Percentiles rank a stretch among this genome's conserved stretches.
Conservation (phyloP, 2,888 invertebrate species). For the Macrophya alboannulata region DNA sequence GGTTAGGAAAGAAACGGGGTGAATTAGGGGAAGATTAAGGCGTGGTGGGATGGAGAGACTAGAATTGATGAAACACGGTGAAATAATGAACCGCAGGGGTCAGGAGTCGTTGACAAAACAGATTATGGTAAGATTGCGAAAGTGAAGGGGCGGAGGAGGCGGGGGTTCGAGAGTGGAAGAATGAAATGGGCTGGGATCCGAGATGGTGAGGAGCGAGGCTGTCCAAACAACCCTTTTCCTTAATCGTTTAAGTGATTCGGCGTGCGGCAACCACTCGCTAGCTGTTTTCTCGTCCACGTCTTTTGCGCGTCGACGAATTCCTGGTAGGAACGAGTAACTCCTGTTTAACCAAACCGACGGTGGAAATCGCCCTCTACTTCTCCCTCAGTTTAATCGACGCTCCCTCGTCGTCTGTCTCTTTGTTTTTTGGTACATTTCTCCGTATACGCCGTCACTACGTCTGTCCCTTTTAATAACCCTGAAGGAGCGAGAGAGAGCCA, state of each 20-base stretch:
- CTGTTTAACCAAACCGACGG: conserved; percentile 39
- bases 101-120: conserved; percentile 77
- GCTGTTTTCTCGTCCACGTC: conserved; percentile 43
- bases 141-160: conserved; percentile 55
- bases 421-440: conserved; percentile 44
- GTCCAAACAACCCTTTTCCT: conserved; percentile 80
- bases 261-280: conserved; percentile 72
- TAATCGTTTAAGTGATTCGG: conserved; percentile 79
- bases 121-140: conserved; percentile 74
- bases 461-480: conserved; percentile 36
- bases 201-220: conserved; percentile 65
- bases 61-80: conserved; percentile 59
- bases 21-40: conserved; percentile 57
- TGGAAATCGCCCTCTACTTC: conserved; percentile 29
- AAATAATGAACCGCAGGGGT: conserved; percentile 74
- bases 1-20: conserved; percentile 43
- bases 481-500: not conserved
- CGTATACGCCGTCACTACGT: not conserved
- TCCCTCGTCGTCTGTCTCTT: conserved; percentile 56
- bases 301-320: conserved; percentile 29
- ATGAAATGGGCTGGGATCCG: conserved; percentile 73
- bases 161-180: conserved; percentile 65
- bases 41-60: conserved; percentile 43
- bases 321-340: not conserved
- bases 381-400: conserved; percentile 33